Base-by-base conservation (phyloP, 30 jellyfish, hydroid and myxozoan genomes). In the Chironex yamaguchii region DNA sequence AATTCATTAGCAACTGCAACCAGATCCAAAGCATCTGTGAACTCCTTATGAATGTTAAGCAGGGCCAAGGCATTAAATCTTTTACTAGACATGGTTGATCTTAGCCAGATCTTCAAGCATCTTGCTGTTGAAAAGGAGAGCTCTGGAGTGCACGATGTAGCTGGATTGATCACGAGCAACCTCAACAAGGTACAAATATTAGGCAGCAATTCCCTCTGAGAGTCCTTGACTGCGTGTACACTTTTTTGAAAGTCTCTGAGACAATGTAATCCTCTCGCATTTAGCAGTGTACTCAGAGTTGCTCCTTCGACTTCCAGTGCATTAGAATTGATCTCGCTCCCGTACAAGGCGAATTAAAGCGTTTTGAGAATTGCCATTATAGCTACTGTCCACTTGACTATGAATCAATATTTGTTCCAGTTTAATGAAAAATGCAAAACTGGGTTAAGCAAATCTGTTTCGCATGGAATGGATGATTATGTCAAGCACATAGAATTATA, bases 111-210 rank as follows among this genome's bases (percentile, higher is more conserved):
- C 25, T 52, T 52, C 22, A 52, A 31, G 69, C 69, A 11, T 52
- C 2, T 28, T 31, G 69, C 69, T 1, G 69, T 52, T 52, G 69
- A 52, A 52, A 52, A 52, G 30, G 69, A 52, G n/a, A 20, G 30
- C 25, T 52, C 69, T 31, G 11, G 69, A 31, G 69, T 52, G 69
- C 69, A 52, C 30, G 6, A 52, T 28, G 69, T 52, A 20, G 69
- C 69, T 20, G 11, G 69, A 52, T 52, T 52, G 22, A 52, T 31
- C 22, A 52, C 30, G 30, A 52, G 25, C 30, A 52, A 11, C 69
- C 25, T 11, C 30, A 52, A 3, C 22, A 52, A 28, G 69, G 30
- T 28, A 28, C 22, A 20, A 11, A 52, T 52, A 52, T 52, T 52
- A 28, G 25, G 69, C 4, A 52, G 22, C 25, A 52, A 31, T 52